Evolutionary conservation across 2,113 vertebrate species (phyloP).

Genomic region (Psittacula cyanocephala): DNA sequence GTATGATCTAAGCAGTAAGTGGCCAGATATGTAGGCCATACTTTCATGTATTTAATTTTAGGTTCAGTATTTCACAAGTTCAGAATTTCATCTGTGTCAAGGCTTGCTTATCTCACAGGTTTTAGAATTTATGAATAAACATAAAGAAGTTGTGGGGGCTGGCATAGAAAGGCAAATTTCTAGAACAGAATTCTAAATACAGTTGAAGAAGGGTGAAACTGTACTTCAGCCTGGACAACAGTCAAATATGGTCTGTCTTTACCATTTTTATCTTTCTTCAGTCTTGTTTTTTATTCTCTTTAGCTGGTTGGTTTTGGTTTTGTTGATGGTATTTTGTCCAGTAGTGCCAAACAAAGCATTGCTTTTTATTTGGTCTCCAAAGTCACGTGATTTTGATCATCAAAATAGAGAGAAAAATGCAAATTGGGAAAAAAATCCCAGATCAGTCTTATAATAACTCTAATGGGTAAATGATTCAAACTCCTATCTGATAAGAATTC

Average conservation of each 20-base stretch:
- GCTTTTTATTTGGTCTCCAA: neutral
- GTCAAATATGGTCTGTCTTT: neutral
- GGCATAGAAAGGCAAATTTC: neutral
- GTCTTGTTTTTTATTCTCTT: neutral
- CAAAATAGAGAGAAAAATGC: neutral
- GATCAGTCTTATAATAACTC: neutral
- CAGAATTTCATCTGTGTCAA: neutral
- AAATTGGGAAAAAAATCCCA: neutral
- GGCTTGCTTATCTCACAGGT: neutral
- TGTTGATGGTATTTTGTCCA: neutral
- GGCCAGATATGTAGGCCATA: neutral
- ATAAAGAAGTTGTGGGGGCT: neutral
- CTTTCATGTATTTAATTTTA: neutral
- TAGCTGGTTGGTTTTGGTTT: neutral
- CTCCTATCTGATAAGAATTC: neutral
- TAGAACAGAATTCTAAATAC: neutral
- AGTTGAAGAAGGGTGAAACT: neutral
- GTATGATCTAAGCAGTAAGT: neutral
- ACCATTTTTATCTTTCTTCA: neutral
- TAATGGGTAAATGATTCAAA: neutral
- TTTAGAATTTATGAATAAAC: neutral
- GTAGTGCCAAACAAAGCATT: neutral
- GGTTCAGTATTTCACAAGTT: neutral
- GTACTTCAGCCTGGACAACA: neutral
- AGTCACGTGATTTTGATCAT: neutral